Percentiles rank a stretch among this genome's conserved stretches.
phyloP scores from a whole-genome alignment of 2,888 invertebrate genomes.

The Tanypteryx hageni region DNA sequence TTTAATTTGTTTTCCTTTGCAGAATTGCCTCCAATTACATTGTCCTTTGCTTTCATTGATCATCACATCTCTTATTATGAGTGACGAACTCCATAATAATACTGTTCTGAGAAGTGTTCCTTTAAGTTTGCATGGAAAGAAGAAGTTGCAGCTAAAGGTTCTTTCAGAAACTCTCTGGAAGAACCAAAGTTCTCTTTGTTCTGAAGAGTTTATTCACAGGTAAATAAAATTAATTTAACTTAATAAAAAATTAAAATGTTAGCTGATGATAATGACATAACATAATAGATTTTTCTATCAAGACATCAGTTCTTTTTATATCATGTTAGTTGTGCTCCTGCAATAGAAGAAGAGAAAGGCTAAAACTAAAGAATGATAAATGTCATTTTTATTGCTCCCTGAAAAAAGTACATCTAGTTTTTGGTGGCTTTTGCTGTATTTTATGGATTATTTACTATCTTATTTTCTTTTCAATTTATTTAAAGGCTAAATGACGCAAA shows the following conservation, averaged over 20 bases:
- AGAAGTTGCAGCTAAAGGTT: constrained; percentile 76
- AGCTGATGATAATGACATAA: too few species aligned
- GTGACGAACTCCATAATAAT: constrained; percentile 68
- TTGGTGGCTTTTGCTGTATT: constrained; percentile 25
- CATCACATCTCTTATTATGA: constrained; percentile 66
- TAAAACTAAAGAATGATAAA: constrained; percentile 65
- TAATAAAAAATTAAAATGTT: too few species aligned
- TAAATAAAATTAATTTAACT: background rate
- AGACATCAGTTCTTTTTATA: too few species aligned
- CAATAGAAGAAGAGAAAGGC: too few species aligned
- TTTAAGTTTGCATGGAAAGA: constrained; percentile 77
- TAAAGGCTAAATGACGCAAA: constrained; percentile 70
- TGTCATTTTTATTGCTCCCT: constrained; percentile 71
- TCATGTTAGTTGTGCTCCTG: too few species aligned
- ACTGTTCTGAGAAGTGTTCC: constrained; percentile 73
- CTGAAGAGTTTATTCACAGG: constrained; percentile 74
- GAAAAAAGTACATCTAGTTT: constrained; percentile 69
- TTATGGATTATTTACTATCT: constrained; percentile 30
- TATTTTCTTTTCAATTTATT: constrained; percentile 63
- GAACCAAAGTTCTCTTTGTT: constrained; percentile 78
- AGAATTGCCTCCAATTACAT: constrained; percentile 68
- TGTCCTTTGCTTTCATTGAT: constrained; percentile 69
- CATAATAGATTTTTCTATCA: too few species aligned
- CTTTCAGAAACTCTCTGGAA: constrained; percentile 80
- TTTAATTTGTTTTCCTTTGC: constrained; percentile 64